Percentiles rank a stretch among this genome's conserved stretches.
Conservation (phyloP, 2,113 vertebrate species). For the Miniopterus natalensis region DNA sequence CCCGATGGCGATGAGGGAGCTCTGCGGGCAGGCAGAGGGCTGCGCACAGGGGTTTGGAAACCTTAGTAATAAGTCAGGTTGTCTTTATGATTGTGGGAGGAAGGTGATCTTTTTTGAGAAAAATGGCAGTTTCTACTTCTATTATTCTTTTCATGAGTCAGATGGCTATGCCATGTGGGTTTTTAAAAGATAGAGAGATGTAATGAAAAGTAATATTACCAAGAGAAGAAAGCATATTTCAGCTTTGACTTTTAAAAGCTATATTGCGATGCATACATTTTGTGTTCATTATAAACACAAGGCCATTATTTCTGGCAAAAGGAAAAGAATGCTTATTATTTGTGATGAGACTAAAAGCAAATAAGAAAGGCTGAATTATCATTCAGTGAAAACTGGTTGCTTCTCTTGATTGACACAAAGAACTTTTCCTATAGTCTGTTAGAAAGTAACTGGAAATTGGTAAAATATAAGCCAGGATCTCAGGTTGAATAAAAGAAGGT, state of each 20-base stretch:
- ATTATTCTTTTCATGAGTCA: conserved; percentile 70
- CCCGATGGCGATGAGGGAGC: neutral
- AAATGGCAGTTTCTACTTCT: conserved; percentile 63
- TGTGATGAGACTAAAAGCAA: conserved; percentile 68
- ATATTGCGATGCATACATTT: conserved; percentile 47
- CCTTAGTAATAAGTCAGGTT: conserved; percentile 28
- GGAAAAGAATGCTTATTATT: conserved; percentile 71
- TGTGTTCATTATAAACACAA: conserved; percentile 78
- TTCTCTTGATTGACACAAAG: conserved; percentile 69
- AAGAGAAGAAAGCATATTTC: conserved; percentile 59
- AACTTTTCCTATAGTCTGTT: conserved; percentile 63
- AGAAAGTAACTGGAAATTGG: conserved; percentile 69
- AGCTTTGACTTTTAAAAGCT: conserved; percentile 56
- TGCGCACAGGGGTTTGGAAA: neutral
- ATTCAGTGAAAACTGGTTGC: conserved; percentile 56
- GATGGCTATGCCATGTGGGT: neutral
- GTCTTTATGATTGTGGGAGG: neutral
- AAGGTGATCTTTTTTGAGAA: conserved; percentile 37
- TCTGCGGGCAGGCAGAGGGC: neutral
- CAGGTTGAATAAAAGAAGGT: conserved; percentile 69
- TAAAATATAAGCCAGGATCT: conserved; percentile 55
- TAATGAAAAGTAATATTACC: conserved; percentile 57
- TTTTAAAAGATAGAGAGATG: conserved; percentile 50
- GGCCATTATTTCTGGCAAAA: conserved; percentile 65
- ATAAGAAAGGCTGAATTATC: conserved; percentile 44